Evolutionary conservation across 2,888 invertebrate species (phyloP), one percentile per base, ranked within the genome.

Genomic region (Drosophila robusta): DNA sequence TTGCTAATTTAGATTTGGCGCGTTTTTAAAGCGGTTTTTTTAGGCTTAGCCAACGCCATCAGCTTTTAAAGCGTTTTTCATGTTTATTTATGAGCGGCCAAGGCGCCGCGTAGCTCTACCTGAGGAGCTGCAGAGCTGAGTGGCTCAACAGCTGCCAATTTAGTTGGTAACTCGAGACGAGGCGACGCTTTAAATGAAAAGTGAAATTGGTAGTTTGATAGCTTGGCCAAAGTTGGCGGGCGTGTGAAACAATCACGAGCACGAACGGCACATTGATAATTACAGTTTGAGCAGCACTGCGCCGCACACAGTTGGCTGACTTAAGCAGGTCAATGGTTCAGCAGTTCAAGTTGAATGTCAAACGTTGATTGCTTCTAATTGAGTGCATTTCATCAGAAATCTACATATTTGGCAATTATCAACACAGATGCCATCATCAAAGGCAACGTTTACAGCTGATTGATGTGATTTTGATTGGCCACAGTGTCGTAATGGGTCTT

Each of bases 321-420:
- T 55, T 54, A 47, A 87, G 22, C 44, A 64, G 49, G 67, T 78
- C 65, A 56, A 9, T 14, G 51, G 69, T 68, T 80, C 72, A 78
- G 56, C 42, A 29, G 8, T 34, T 16, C 45, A 65, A 56, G 72
- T 67, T 67, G 72, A 71, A 70, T 68, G 80, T 63, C 72, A 70
- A 69, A 68, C 68, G 74, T 64, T 80, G 74, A 78, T 83, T 83
- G 75, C 57, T 32, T 65, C 70, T 78, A 89, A 85, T 85, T 85
- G 89, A 83, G 75, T 70, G 57, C 51, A 76, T 70, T 73, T 63
- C 24, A 51, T 12, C 36, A 34, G 47, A 47, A 79, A 89, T 87
- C 80, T 73, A 78, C 85, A 85, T 85, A 87, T 85, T 85, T 70
- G 84, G 69, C 84, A 89, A 88, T 84, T 82, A 61, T 22, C 54